Base-by-base conservation (phyloP, 1,140 invertebrate species). In the Ericerus pela region DNA sequence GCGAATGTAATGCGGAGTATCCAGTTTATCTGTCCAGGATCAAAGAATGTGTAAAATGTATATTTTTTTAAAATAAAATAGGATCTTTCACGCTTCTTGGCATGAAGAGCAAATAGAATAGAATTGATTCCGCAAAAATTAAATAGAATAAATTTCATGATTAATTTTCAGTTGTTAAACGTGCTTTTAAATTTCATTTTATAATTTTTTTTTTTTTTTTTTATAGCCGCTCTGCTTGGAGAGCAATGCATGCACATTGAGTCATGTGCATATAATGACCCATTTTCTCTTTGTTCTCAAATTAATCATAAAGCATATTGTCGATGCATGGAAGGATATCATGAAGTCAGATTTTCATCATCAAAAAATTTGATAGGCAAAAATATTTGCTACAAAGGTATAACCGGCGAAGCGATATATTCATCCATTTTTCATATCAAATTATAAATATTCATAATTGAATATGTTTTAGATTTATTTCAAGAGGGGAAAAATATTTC, bases 231-330 rank as follows among this genome's bases (percentile, higher is more conserved):
- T 70, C 79, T 77, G 67, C 71, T 88, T 62, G 85, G 85, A 51
- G 85, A 88, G 66, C 84, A 86, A 68, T 88, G 85, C 68, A 84
- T 85, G 67, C 87, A 88, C 67, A 73, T 79, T 61, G 78, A 84
- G 67, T 80, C 82, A 30, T 89, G 85, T 67, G 4, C 14, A 3
- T 22, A 22, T 24, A 75, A 73, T 59, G 85, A 88, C 68, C 78
- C 79, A 58, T 82, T 88, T 71, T 76, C 85, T 47, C 80, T 79
- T 12, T 88, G 85, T 67, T 77, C 81, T 51, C 84, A 87, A 69
- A 76, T 87, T 62, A 79, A 83, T 63, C 84, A 88, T 74, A 88
- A 87, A 67, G 84, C 85, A 30, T 78, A 84, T 61, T 89, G 85
- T 69, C 82, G 85, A 65, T 88, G 85, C 70, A 76, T 80, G 64